Evolutionary conservation across 1,140 invertebrate genomes (phyloP), one percentile per base, ranked within the genome.

Genomic region (Drosophila parvula): DNA sequence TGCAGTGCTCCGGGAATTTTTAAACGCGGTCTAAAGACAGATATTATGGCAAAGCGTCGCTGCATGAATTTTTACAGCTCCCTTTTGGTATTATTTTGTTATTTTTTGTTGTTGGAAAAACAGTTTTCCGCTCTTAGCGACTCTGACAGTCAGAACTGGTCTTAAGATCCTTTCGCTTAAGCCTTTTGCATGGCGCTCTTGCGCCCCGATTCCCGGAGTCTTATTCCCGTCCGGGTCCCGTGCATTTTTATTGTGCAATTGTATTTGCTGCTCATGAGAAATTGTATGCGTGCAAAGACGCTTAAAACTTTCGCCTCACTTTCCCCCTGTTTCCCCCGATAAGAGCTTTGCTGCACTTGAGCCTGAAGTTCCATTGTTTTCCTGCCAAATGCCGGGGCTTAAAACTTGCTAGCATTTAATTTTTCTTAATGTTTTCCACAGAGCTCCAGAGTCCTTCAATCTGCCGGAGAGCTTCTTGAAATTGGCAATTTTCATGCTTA

Each of bases 201-300:
- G 61, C 57, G 41, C 32, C 65, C 71, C 43, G 50, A 47, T 59
- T 44, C 48, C 14, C 22, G 22, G 28, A 41, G n/a, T 48, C 47
- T 84, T 36, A 51, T n/a, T 48, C 28, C 36, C n/a, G 36, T 34
- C 43, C 50, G 45, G 50, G 38, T 64, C 36, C 22, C 51, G 50
- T 47, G 44, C 55, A 50, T 81, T 79, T 67, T 89, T 89, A 83
- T 89, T 88, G 83, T 89, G 83, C 84, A 88, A 89, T 88, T 88
- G 83, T 89, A 89, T 89, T 89, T 89, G 58, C 67, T 86, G 79
- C 83, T 86, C 83, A 86, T 86, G 83, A 86, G 83, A 88, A 86
- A 86, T 79, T 88, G 83, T 88, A 82, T 88, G 83, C 83, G 79
- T 83, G 71, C 76, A 86, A 86, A 86, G 83, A 88, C 53, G 83